Percentiles rank a stretch among this genome's conserved stretches.
Evolutionary conservation across 1,140 invertebrate genomes (phyloP).

Genomic region (Lethrus apterus): DNA sequence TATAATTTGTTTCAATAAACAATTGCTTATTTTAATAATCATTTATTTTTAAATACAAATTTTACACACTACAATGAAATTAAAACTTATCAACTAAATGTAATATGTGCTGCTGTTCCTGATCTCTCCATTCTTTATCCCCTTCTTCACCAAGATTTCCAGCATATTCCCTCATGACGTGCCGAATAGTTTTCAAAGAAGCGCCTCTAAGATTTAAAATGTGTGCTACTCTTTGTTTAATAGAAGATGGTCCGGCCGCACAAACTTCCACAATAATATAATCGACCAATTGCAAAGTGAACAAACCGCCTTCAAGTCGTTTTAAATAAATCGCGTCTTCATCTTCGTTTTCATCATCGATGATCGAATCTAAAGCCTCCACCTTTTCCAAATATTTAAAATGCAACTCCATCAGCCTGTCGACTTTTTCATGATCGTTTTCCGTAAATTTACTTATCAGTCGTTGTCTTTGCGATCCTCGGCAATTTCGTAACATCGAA

Average conservation of each 20-base stretch:
- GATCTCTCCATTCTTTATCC: slow-evolving; percentile 72
- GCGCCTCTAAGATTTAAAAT: slow-evolving; percentile 84
- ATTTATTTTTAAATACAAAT: not conserved
- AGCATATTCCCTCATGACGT: slow-evolving; percentile 94
- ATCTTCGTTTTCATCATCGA: slow-evolving; percentile 48
- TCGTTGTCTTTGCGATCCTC: slow-evolving; percentile 80
- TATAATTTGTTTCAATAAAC: too few relatives aligned
- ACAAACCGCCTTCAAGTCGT: slow-evolving; percentile 85
- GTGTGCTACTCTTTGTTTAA: slow-evolving; percentile 84
- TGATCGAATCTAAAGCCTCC: slow-evolving; percentile 67
- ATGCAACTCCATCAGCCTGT: slow-evolving; percentile 90
- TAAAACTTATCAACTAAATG: slow-evolving; percentile 93
- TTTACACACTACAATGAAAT: slow-evolving; percentile 32
- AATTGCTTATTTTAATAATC: not conserved
- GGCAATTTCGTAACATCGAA: slow-evolving; percentile 87
- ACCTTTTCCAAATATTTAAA: slow-evolving; percentile 97
- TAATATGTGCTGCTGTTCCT: slow-evolving; percentile 86
- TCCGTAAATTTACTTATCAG: slow-evolving; percentile 94
- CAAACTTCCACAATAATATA: slow-evolving; percentile 93
- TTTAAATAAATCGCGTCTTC: slow-evolving; percentile 84
- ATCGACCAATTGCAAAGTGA: slow-evolving; percentile 92
- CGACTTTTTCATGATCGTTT: slow-evolving; percentile 98
- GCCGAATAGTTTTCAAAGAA: slow-evolving; percentile 88
- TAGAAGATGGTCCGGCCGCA: slow-evolving; percentile 60
- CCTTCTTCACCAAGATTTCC: slow-evolving; percentile 89